Conservation (phyloP, 1,140 invertebrate species). For the Apis dorsata region DNA sequence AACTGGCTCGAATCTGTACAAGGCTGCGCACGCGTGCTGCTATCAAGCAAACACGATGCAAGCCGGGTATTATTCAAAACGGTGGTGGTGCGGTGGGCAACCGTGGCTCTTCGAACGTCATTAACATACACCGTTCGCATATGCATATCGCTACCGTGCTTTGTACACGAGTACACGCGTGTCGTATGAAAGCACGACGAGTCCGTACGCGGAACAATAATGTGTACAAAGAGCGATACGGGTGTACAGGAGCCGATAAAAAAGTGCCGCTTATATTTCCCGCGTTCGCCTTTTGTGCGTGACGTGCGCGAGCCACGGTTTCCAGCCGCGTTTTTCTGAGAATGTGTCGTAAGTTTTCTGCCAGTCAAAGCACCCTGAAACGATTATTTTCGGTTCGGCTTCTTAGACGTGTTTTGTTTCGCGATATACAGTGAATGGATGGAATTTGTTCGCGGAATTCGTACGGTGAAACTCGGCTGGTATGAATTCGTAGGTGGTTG, state of each 20-base stretch:
- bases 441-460: background rate
- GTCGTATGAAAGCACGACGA: constrained; percentile 54
- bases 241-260: constrained; percentile 59
- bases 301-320: constrained; percentile 21
- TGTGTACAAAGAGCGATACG: constrained; percentile 56
- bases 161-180: constrained; percentile 58
- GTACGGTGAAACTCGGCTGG: background rate
- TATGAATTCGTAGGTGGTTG: background rate
- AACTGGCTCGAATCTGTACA: background rate
- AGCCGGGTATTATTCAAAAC: constrained; percentile 12
- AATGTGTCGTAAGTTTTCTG: constrained; percentile 31
- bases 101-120: constrained; percentile 66
- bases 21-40: background rate
- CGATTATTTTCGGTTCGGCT: constrained; percentile 28
- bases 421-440: background rate
- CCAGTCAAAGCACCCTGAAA: constrained; percentile 7
- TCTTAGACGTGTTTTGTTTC: background rate
- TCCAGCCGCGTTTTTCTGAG: constrained; percentile 13
- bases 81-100: constrained; percentile 33
- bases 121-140: constrained; percentile 73
- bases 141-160: constrained; percentile 69
- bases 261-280: constrained; percentile 68
- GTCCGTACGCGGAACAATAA: constrained; percentile 67
- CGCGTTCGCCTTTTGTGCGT: constrained; percentile 56
- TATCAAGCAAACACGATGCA: background rate